Evolutionary conservation across 2,113 vertebrate species (phyloP), one percentile per base, ranked within the genome.

Genomic region (Talpa occidentalis): DNA sequence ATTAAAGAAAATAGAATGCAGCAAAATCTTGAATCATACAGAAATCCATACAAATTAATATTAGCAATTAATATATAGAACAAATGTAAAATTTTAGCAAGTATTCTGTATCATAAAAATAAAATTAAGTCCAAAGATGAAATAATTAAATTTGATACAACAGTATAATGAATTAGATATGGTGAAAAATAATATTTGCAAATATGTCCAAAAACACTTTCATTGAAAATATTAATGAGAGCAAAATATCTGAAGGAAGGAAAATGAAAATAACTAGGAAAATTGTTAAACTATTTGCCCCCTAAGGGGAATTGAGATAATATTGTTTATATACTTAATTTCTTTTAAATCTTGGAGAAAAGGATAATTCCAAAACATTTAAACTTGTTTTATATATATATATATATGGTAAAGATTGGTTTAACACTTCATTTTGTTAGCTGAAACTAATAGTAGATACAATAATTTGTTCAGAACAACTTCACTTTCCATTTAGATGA

Each of bases 341-440:
- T 74, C 0, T 74, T 74, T 60, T 17, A 67, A 69, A 32, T 7
- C 3, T 60, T 80, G 35, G 0, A 32, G 59, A 62, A 90, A 69
- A 78, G 21, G 11, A 32, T 64, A 49, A 88, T 56, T 59, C 19
- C 1, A 78, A 70, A 47, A 0, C 24, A 72, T 30, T 64, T 72
- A 62, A 90, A 42, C 9, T 35, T 74, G 9, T 69, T 47, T 4
- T 42, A 28, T 80, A 79, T 67, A 74, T 67, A 90, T n/a, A n/a
- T n/a, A n/a, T n/a, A n/a, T n/a, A 4, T 0, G 6, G 10, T 0
- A 47, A 66, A 54, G 49, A 35, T 6, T 59, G 6, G 8, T 26
- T 77, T 87, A 5, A 5, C 4, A 37, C 5, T 1, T 54, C 37
- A 6, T 72, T 87, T 87, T 82, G 42, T 44, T 59, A 56, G 6